phyloP scores from a whole-genome alignment of 2,113 vertebrate genomes.

The Protomyctophum bolini region DNA sequence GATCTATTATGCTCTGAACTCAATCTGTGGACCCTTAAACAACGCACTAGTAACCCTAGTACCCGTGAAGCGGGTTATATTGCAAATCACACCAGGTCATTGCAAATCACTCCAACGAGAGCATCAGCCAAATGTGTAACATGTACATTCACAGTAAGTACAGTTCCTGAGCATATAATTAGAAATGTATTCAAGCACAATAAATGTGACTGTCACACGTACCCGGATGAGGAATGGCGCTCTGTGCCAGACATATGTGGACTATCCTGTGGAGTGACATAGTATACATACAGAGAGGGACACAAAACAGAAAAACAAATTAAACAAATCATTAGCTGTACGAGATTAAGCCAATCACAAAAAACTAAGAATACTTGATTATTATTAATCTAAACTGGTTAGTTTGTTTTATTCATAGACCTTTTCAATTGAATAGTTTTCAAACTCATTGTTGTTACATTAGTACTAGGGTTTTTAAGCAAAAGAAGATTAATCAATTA shows the following conservation, averaged over 20 bases:
- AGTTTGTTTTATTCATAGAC: constrained; percentile 32
- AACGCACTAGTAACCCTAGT: too few species aligned
- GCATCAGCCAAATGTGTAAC: too few species aligned
- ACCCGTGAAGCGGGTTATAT: too few species aligned
- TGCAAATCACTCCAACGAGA: too few species aligned
- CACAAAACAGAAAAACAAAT: constrained; percentile 46
- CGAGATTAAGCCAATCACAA: constrained; percentile 18
- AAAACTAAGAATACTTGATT: constrained; percentile 5
- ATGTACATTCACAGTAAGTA: too few species aligned
- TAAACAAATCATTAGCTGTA: constrained; percentile 31
- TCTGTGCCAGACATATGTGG: constrained; percentile 63
- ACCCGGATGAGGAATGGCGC: constrained; percentile 72
- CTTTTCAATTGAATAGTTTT: constrained; percentile 25
- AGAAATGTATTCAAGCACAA: too few species aligned
- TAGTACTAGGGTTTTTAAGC: constrained; percentile 19
- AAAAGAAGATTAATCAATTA: constrained; percentile 10
- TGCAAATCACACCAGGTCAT: too few species aligned
- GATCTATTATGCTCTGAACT: too few species aligned
- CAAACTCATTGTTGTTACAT: neutral
- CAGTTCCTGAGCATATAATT: too few species aligned
- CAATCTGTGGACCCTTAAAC: too few species aligned
- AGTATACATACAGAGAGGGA: constrained; percentile 40
- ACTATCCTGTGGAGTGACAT: constrained; percentile 68
- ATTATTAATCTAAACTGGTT: constrained; percentile 30
- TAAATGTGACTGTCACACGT: constrained; percentile 41